These are phyloP conservation scores for Gouania willdenowi DNA, from an alignment of 2,797 vertebrate genomes.

Conservation along the genomic window DNA sequence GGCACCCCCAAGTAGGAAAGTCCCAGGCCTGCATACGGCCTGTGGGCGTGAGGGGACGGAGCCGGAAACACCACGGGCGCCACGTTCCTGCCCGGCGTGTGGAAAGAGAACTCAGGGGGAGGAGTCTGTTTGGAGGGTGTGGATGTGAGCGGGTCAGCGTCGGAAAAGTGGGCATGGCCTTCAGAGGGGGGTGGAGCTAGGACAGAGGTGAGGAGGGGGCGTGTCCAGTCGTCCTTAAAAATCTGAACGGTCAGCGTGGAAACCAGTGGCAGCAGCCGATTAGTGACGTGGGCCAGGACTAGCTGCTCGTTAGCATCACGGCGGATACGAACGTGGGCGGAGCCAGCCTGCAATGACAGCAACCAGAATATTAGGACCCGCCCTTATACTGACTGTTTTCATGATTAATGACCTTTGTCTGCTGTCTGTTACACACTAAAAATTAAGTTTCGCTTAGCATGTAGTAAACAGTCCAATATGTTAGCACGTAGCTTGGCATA, in stretches of 20 bases:
- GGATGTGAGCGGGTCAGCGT: constrained; percentile 82
- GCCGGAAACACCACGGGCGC: constrained; percentile 80
- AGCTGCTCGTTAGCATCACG: constrained; percentile 96
- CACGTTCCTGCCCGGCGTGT: constrained; percentile 86
- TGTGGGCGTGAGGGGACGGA: constrained; percentile 68
- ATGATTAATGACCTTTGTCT: no score
- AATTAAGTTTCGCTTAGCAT: no score
- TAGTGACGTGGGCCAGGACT: constrained; percentile 95
- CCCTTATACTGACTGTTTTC: no score
- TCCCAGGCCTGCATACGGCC: constrained; percentile 79
- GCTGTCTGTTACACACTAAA: no score
- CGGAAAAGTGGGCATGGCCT: constrained; percentile 35
- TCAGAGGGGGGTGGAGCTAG: constrained; percentile 52
- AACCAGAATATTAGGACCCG: no score
- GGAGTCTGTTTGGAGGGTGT: constrained; percentile 89
- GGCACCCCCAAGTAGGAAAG: constrained; percentile 75
- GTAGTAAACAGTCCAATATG: no score
- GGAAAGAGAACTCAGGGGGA: constrained; percentile 92
- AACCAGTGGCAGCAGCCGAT: constrained; percentile 86
- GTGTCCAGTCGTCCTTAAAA: constrained; percentile 95
- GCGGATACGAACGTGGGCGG: constrained; percentile 92
- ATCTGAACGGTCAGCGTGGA: constrained; percentile 92
- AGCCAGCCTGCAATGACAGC: constrained; percentile 86
- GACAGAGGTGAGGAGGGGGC: constrained; percentile 81
- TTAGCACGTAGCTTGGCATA: no score